phyloP scores from a whole-genome alignment of 1,140 invertebrate genomes.

The Scaptomyza graminum region DNA sequence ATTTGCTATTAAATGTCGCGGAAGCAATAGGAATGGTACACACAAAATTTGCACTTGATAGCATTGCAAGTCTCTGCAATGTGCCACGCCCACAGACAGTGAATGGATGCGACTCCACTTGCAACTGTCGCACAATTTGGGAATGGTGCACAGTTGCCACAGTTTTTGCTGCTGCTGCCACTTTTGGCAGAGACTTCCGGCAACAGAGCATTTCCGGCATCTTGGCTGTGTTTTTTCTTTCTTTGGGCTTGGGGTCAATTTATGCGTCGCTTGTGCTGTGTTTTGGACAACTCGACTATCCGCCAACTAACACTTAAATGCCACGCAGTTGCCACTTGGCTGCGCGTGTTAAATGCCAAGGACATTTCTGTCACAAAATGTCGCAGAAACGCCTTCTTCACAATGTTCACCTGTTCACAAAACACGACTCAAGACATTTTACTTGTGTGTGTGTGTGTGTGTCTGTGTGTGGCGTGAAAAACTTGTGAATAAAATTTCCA shows the following conservation, averaged over 20 bases:
- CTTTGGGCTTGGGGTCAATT: conserved; percentile 16
- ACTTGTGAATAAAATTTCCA: conserved; percentile 75
- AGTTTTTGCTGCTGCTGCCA: conserved; percentile 17
- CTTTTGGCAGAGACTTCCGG: conserved; percentile 39
- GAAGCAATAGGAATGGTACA: conserved; percentile 23
- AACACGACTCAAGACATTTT: neutral
- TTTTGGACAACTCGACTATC: conserved; percentile 12
- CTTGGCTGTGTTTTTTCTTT: conserved; percentile 10
- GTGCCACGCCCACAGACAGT: neutral
- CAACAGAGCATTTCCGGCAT: conserved; percentile 34
- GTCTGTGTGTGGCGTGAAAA: conserved; percentile 40
- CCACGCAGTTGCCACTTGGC: conserved; percentile 30
- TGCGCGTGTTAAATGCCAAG: conserved; percentile 42
- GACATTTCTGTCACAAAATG: conserved; percentile 25
- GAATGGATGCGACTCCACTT: neutral
- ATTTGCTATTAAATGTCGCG: conserved; percentile 10
- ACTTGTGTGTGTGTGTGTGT: neutral
- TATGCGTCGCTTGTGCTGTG: conserved; percentile 37
- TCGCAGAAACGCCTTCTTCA: neutral
- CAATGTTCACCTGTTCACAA: neutral
- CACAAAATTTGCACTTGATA: conserved; percentile 16
- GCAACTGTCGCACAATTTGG: neutral
- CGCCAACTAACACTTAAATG: conserved; percentile 20
- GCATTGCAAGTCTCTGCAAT: conserved; percentile 4
- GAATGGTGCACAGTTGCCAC: neutral